These are phyloP conservation scores for Spodoptera littoralis DNA, from an alignment of 2,888 invertebrate genomes.

Conservation along the genomic window DNA sequence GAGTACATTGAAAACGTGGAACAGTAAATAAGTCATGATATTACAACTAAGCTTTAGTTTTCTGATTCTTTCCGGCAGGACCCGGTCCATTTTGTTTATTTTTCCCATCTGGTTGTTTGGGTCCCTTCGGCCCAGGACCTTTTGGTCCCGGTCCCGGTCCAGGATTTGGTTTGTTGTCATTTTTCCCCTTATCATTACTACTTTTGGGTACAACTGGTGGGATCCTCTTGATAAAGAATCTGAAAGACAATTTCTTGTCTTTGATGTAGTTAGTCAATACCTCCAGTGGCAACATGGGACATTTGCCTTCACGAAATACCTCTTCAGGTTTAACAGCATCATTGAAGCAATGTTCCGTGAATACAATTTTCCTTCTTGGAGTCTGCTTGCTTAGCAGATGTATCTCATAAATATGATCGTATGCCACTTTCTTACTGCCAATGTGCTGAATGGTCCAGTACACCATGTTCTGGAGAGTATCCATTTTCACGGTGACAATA, in stretches of 20 bases:
- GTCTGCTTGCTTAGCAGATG: constrained; percentile 76
- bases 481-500: constrained; percentile 77
- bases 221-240: constrained; percentile 73
- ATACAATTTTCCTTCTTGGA: constrained; percentile 71
- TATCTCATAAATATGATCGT: constrained; percentile 79
- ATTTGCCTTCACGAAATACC: constrained; percentile 75
- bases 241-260: constrained; percentile 72
- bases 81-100: constrained; percentile 49
- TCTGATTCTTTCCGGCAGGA: constrained; percentile 27
- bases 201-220: constrained; percentile 56
- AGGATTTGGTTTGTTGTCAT: constrained; percentile 55
- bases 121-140: constrained; percentile 55
- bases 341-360: constrained; percentile 79
- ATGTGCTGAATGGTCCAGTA: constrained; percentile 81
- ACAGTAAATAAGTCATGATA: constrained; percentile 1
- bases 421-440: constrained; percentile 75
- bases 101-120: constrained; percentile 39
- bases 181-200: constrained; percentile 56
- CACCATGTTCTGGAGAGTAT: constrained; percentile 76
- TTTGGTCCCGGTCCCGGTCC: constrained; percentile 61
- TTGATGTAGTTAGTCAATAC: constrained; percentile 72
- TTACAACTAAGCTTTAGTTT: constrained; percentile 41
- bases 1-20: constrained; percentile 4
- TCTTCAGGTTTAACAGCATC: constrained; percentile 78
- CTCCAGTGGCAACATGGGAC: constrained; percentile 75